Conservation (phyloP, 2,113 vertebrate genomes). For the Caracal caracal region DNA sequence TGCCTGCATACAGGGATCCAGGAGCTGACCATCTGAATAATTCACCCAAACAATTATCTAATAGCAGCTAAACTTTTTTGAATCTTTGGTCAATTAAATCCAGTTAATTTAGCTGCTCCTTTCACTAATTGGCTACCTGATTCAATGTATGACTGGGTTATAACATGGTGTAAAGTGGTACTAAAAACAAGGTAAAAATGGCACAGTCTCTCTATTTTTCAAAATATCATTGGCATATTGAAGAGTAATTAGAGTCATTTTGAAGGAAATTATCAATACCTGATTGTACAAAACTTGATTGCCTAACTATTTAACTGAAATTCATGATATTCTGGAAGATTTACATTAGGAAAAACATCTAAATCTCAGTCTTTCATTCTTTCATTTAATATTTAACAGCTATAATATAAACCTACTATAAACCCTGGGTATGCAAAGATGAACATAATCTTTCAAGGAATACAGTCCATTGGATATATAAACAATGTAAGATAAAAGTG, state of each 20-base stretch:
- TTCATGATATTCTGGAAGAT: neutral
- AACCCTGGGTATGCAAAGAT: neutral
- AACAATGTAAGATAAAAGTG: neutral
- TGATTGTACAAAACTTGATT: neutral
- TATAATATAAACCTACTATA: neutral
- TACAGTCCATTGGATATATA: neutral
- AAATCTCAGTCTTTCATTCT: neutral
- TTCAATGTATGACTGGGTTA: neutral
- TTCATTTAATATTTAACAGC: constrained; percentile 23
- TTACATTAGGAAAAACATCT: neutral
- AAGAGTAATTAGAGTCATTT: neutral
- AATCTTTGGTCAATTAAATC: constrained; percentile 7
- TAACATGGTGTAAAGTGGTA: neutral
- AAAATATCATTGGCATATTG: constrained; percentile 9
- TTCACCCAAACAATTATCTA: constrained; percentile 12
- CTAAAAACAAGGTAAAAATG: neutral
- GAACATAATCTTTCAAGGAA: neutral
- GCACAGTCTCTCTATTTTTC: neutral
- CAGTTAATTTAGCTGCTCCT: constrained; percentile 28
- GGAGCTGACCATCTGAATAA: constrained; percentile 42
- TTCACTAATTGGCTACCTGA: constrained; percentile 1
- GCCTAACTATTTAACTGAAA: constrained; percentile 18
- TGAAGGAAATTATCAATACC: neutral
- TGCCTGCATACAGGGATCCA: neutral
- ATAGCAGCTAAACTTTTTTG: neutral